Evolutionary conservation across 1,140 invertebrate species (phyloP).

Genomic region (Nomia melanderi): DNA sequence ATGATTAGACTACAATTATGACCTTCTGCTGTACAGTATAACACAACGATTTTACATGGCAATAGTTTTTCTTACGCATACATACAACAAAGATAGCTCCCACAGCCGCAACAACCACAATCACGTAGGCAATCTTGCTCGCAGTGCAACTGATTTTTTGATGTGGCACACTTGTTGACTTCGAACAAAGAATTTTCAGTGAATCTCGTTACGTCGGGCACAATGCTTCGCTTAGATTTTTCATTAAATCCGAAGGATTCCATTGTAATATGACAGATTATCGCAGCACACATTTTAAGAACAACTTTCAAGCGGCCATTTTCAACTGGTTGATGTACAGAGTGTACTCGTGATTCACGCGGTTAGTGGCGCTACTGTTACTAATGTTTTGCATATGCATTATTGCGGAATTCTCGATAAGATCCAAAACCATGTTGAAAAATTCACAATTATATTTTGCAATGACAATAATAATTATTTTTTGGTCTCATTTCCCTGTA

Average conservation of each 20-base stretch:
- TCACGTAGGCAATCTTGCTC: slow-evolving; percentile 29
- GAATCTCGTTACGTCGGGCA: slow-evolving; percentile 9
- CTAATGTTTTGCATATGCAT: neutral
- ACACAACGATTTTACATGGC: neutral
- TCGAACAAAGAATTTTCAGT: slow-evolving; percentile 12
- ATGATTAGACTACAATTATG: neutral
- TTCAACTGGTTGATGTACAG: slow-evolving; percentile 25
- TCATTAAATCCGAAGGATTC: slow-evolving; percentile 60
- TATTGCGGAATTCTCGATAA: neutral
- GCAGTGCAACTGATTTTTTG: slow-evolving; percentile 27
- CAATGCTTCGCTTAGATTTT: slow-evolving; percentile 47
- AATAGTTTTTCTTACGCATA: slow-evolving; percentile 11
- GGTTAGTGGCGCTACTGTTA: neutral
- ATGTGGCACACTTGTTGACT: neutral
- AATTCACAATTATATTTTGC: neutral
- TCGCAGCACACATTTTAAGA: slow-evolving; percentile 49
- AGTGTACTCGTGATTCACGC: neutral
- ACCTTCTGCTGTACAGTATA: neutral
- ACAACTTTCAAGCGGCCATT: slow-evolving; percentile 60
- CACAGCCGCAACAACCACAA: slow-evolving; percentile 59
- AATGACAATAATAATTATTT: neutral
- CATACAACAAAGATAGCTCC: slow-evolving; percentile 67
- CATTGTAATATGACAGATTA: slow-evolving; percentile 67
- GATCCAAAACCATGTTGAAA: neutral
- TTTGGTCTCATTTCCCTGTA: neutral